Conservation (phyloP, 2,113 vertebrate species). For the Dicrurus megarhynchus region DNA sequence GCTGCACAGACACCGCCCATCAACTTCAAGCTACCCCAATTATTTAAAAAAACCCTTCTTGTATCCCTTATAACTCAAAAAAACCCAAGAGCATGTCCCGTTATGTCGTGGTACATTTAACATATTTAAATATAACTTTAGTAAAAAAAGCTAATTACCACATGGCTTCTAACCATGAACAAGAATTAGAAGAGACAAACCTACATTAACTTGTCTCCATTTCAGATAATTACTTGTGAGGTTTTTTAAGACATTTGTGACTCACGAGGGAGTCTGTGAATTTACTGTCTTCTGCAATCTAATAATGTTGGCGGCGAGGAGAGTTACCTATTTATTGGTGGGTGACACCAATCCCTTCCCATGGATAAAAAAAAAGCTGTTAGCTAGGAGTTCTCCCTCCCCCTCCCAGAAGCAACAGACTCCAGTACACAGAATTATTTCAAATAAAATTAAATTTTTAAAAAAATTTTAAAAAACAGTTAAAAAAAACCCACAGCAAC, state of each 20-base stretch:
- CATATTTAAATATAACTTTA: background rate
- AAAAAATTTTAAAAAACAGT: too few species aligned
- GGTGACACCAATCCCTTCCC: conserved; percentile 50
- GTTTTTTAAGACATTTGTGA: conserved; percentile 47
- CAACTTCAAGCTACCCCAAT: background rate
- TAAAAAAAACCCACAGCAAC: background rate
- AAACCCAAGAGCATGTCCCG: background rate
- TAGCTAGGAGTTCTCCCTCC: conserved; percentile 12
- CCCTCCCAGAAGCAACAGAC: background rate
- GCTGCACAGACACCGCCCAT: background rate
- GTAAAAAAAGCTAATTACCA: background rate
- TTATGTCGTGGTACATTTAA: background rate
- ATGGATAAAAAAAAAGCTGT: conserved; percentile 36
- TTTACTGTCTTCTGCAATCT: conserved; percentile 63
- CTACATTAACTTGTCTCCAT: conserved; percentile 36
- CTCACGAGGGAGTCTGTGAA: conserved; percentile 59
- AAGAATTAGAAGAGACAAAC: conserved; percentile 22
- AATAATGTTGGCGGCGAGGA: conserved; percentile 52
- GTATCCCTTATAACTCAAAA: background rate
- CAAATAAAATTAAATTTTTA: background rate
- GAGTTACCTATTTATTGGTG: conserved; percentile 65
- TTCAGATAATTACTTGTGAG: conserved; percentile 64
- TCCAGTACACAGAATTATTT: background rate
- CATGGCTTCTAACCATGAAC: background rate
- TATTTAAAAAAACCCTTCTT: background rate